phyloP scores from a whole-genome alignment of 2,888 invertebrate genomes.

The Marasmarcha lunaedactyla region DNA sequence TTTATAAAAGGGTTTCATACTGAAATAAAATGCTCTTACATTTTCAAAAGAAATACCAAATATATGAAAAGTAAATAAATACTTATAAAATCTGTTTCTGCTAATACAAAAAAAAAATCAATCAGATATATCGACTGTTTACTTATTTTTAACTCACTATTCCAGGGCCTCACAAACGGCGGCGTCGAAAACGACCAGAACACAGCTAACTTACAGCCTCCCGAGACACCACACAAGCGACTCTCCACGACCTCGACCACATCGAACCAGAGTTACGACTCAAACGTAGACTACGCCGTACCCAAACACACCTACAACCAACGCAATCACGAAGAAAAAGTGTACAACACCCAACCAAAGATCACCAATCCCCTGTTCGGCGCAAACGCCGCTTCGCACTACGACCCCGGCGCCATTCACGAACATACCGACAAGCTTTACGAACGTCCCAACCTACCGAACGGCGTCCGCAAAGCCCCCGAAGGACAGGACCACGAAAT shows the following conservation, averaged over 20 bases:
- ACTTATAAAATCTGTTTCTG: no score
- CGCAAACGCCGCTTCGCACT: slow-evolving; percentile 59
- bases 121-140: no score
- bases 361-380: slow-evolving; percentile 58
- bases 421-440: slow-evolving; percentile 37
- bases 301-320: slow-evolving; percentile 49
- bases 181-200: slow-evolving; percentile 62
- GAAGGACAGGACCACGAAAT: slow-evolving; percentile 87
- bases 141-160: no score
- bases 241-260: slow-evolving; percentile 55
- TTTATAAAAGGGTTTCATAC: no score
- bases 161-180: slow-evolving; percentile 61
- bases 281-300: slow-evolving; percentile 49
- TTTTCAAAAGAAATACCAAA: no score
- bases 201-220: slow-evolving; percentile 41
- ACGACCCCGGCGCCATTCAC: slow-evolving; percentile 39
- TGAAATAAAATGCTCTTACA: no score
- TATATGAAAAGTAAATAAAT: no score
- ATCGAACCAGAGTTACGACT: slow-evolving; percentile 60
- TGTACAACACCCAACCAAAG: slow-evolving; percentile 22
- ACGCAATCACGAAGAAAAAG: slow-evolving; percentile 13
- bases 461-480: slow-evolving; percentile 76
- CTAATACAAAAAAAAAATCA: no score
- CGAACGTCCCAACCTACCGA: slow-evolving; percentile 42
- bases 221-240: slow-evolving; percentile 47